Evolutionary conservation across 2,797 vertebrate species (phyloP), one percentile per base, ranked within the genome.

Genomic region (Ptychobarbus kaznakovi): DNA sequence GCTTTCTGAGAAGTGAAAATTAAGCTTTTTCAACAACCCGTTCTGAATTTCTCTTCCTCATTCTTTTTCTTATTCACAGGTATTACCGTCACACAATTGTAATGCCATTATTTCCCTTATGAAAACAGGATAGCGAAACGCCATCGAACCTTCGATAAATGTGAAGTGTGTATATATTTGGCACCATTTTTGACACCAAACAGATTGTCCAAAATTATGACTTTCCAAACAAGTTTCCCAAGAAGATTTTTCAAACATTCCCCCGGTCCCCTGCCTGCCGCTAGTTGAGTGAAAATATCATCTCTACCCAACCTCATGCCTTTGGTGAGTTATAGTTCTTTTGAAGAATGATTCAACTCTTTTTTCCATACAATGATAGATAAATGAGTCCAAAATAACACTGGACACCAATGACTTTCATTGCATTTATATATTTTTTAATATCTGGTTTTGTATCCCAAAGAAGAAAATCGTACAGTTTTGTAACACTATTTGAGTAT

Each of bases 281-380:
- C n/a, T 44, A n/a, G 12, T 46, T 44, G 6, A 46, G 6, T 8
- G 18, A 20, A 51, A 16, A 74, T 42, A 72, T 72, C 1, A n/a
- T 49, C 8, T 28, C 44, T 49, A 74, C 13, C 25, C 25, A 74
- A 18, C 15, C 13, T 28, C 3, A 49, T 49, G 44, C 15, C 3
- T 49, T 49, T 32, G 15, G 18, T 75, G 9, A 53, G 3, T 12
- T 51, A 12, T 35, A 51, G 44, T 20, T 46, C 40, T 46, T 51
- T 75, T 75, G n/a, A 73, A 73, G n/a, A 73, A 28, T 73, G 42
- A 46, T 73, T 72, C 12, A 72, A 16, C 3, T 73, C 42, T 10
- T 73, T 73, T 73, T 25, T 74, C 70, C n/a, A 16, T 46, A 72
- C 42, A 73, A 16, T 73, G 13, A 73, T 28, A 73, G n/a, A 73